Conservation (phyloP, 2,113 vertebrate species). For the Choloepus hoffmanni region DNA sequence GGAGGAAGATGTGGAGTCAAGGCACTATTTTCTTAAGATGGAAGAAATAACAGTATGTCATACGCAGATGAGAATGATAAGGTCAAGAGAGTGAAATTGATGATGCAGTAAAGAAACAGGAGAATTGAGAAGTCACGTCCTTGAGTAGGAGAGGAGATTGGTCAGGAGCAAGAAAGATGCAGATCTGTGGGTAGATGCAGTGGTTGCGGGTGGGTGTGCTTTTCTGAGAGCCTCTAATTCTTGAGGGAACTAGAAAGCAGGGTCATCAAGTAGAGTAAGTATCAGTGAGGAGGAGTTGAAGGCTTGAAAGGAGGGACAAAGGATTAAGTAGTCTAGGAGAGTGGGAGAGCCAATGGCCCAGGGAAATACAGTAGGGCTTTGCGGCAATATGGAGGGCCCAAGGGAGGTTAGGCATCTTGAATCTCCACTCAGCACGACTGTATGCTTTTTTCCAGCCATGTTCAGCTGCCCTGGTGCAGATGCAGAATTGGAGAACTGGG, state of each 20-base stretch:
- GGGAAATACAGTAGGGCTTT: not conserved
- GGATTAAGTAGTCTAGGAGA: not conserved
- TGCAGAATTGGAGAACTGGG: accelerated
- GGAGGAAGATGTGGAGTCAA: not conserved
- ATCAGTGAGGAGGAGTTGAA: not conserved
- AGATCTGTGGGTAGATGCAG: not conserved
- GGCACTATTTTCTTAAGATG: not conserved
- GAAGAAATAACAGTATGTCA: not conserved
- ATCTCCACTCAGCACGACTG: too few species aligned
- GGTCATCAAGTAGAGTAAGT: not conserved
- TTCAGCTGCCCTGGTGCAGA: not conserved
- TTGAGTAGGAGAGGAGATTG: not conserved
- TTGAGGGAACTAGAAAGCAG: not conserved
- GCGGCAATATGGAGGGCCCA: accelerated
- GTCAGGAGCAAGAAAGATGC: not conserved
- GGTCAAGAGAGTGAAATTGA: not conserved
- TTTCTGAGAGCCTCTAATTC: conserved; percentile 26
- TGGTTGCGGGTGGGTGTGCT: not conserved
- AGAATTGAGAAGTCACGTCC: not conserved
- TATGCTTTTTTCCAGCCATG: not conserved
- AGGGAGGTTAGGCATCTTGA: not conserved
- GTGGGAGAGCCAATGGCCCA: not conserved
- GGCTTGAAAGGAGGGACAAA: not conserved
- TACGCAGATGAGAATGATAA: not conserved
- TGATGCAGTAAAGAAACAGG: not conserved